Evolutionary conservation across 2,797 vertebrate species (phyloP).

Genomic region (Hydrophis major): DNA sequence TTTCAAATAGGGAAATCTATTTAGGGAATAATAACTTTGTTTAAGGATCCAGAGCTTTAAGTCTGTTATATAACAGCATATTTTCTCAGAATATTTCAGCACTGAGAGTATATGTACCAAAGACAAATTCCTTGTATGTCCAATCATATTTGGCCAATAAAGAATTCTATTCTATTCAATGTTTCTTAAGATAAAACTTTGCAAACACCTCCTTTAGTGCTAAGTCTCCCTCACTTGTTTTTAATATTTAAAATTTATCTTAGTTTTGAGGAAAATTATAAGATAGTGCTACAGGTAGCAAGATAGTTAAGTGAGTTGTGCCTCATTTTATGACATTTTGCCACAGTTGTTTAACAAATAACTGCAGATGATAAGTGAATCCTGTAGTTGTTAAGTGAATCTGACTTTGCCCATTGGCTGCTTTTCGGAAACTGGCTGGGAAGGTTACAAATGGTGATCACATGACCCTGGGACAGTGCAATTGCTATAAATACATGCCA

Average conservation of each 20-base stretch:
- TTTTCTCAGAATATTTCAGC: neutral
- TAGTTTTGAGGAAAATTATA: neutral
- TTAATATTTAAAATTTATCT: neutral
- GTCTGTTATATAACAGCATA: neutral
- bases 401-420: neutral
- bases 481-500: neutral
- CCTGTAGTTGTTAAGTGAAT: neutral
- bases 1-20: neutral
- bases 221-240: neutral
- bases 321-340: neutral
- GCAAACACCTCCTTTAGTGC: neutral
- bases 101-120: no score
- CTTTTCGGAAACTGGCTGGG: neutral
- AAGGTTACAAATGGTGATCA: neutral
- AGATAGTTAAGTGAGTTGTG: neutral
- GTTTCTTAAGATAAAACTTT: neutral
- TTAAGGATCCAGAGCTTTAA: neutral
- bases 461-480: neutral
- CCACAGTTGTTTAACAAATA: neutral
- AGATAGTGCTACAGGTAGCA: neutral
- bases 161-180: neutral
- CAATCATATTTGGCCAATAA: no score
- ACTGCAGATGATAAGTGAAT: neutral
- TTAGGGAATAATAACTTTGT: neutral
- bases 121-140: no score